phyloP scores from a whole-genome alignment of 2,888 invertebrate genomes.

The Ophion ventricosus region DNA sequence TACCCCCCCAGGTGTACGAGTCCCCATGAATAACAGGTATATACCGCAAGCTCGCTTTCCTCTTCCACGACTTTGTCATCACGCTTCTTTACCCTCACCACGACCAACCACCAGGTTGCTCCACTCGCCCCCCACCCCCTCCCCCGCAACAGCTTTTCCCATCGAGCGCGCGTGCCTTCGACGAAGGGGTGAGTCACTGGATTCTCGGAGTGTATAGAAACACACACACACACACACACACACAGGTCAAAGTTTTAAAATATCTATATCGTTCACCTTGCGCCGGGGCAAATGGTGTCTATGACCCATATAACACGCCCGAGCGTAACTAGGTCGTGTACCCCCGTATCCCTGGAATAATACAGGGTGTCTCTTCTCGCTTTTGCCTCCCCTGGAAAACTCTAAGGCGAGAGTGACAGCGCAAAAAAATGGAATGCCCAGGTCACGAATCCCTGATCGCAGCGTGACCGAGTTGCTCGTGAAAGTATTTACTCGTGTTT shows the following conservation, averaged over 20 bases:
- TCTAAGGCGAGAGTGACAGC: neutral
- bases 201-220: conserved; percentile 39
- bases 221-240: neutral
- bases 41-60: conserved; percentile 37
- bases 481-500: no score
- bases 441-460: no score
- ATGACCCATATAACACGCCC: conserved; percentile 82
- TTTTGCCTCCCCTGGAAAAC: neutral
- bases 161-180: conserved; percentile 55
- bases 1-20: conserved; percentile 25
- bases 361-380: conserved; percentile 77
- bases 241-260: conserved; percentile 5
- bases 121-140: conserved; percentile 16
- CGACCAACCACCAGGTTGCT: conserved; percentile 28
- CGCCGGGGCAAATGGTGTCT: conserved; percentile 78
- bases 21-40: conserved; percentile 49
- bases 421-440: neutral
- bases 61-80: conserved; percentile 24
- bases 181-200: conserved; percentile 64
- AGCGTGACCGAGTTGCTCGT: no score
- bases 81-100: conserved; percentile 23
- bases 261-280: conserved; percentile 41
- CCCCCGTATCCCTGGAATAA: conserved; percentile 81
- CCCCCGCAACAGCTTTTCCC: conserved; percentile 15
- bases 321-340: conserved; percentile 81